A percentile compares a stretch with the other conserved stretches of the same genome.
phyloP scores from a whole-genome alignment of 2,888 invertebrate species.

The Pyrrhosoma nymphula region DNA sequence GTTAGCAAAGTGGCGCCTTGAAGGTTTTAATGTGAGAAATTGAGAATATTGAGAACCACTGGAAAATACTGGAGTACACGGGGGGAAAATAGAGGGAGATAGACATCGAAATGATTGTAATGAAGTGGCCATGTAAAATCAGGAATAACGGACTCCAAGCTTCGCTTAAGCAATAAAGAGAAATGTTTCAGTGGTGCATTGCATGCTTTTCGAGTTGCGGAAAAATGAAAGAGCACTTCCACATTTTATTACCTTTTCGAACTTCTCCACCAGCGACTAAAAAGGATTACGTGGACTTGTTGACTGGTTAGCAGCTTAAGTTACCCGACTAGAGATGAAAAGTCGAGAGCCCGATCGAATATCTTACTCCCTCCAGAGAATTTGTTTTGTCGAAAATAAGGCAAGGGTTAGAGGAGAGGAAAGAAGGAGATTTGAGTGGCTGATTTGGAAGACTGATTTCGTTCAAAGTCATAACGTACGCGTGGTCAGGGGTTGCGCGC shows the following conservation, averaged over 20 bases:
- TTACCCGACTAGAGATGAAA: background rate
- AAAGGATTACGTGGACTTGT: background rate
- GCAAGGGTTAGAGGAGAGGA: background rate
- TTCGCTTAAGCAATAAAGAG: too few species aligned
- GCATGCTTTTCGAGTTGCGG: background rate
- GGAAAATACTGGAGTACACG: too few species aligned
- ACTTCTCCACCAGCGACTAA: background rate
- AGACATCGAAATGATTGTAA: too few species aligned
- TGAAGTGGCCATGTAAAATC: too few species aligned
- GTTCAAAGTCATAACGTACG: background rate
- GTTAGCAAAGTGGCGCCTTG: too few species aligned
- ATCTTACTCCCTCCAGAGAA: background rate
- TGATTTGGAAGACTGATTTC: background rate
- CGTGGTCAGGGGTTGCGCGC: too few species aligned
- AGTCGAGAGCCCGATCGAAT: background rate
- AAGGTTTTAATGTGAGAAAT: too few species aligned
- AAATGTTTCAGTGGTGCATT: background rate
- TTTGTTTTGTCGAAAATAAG: too few species aligned
- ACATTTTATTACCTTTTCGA: background rate
- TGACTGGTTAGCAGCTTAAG: background rate
- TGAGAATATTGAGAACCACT: too few species aligned
- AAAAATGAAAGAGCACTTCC: background rate
- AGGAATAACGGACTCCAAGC: too few species aligned
- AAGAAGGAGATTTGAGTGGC: background rate
- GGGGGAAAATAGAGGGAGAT: too few species aligned